phyloP scores from a whole-genome alignment of 2,888 invertebrate species.

The Macrosiphum euphorbiae region DNA sequence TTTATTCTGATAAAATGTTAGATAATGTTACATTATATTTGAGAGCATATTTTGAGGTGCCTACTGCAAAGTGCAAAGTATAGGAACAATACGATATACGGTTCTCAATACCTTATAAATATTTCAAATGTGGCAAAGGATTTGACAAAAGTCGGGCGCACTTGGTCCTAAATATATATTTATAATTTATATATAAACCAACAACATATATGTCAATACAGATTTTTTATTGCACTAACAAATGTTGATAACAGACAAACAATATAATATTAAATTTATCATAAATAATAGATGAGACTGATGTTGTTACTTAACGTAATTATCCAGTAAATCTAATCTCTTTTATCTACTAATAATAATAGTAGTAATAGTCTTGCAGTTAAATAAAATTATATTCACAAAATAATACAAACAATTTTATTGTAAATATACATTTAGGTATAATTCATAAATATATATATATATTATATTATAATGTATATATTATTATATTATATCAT shows the following conservation, averaged over 20 bases:
- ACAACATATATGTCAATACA: neutral
- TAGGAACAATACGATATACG: too few species aligned
- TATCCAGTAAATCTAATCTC: neutral
- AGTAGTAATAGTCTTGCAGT: neutral
- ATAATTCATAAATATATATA: conserved; percentile 8
- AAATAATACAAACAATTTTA: neutral
- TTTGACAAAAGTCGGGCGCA: too few species aligned
- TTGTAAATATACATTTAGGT: conserved; percentile 25
- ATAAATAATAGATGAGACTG: neutral
- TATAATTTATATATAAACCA: neutral
- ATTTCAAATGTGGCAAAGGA: too few species aligned
- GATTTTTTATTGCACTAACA: conserved; percentile 2
- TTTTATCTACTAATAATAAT: neutral
- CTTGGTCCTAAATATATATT: too few species aligned
- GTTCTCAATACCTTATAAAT: too few species aligned
- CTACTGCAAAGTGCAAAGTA: too few species aligned
- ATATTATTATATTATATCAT: neutral
- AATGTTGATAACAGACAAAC: neutral
- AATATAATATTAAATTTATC: conserved; percentile 6
- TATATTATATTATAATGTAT: too few species aligned
- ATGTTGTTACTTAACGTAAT: neutral
- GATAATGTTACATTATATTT: too few species aligned
- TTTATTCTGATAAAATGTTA: too few species aligned
- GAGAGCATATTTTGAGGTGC: too few species aligned
- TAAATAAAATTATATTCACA: neutral